A percentile compares a stretch with the other conserved stretches of the same genome.
phyloP scores from a whole-genome alignment of 2,888 invertebrate species.

The Hypomecis punctinalis region DNA sequence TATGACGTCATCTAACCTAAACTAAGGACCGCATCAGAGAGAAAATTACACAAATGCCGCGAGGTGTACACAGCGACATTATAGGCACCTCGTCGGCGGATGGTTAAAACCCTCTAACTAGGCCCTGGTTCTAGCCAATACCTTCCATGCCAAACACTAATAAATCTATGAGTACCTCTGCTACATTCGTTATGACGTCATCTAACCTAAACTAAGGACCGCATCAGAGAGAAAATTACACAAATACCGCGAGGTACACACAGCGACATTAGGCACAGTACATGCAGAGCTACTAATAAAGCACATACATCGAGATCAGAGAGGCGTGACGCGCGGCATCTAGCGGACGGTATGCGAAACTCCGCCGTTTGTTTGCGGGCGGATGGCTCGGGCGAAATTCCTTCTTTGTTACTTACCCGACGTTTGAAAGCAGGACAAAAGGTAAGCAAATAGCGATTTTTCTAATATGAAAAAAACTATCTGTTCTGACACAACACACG shows the following conservation, averaged over 20 bases:
- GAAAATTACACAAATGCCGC: conserved; percentile 3
- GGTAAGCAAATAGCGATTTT: conserved; percentile 34
- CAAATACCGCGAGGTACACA: neutral
- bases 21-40: neutral
- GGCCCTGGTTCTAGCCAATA: too few species aligned
- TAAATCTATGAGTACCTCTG: too few species aligned
- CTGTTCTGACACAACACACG: too few species aligned
- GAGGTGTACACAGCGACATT: neutral
- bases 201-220: too few species aligned
- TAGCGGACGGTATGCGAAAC: conserved; percentile 77
- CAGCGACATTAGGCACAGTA: neutral
- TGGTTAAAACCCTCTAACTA: too few species aligned
- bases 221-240: conserved; percentile 2
- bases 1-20: too few species aligned
- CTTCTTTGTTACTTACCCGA: conserved; percentile 79
- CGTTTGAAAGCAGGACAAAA: neutral
- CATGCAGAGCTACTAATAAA: conserved; percentile 40
- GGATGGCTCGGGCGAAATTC: conserved; percentile 78
- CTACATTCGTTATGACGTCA: too few species aligned
- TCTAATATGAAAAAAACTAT: too few species aligned
- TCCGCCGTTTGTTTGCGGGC: conserved; percentile 78
- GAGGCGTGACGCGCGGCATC: conserved; percentile 55
- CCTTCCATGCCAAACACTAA: too few species aligned
- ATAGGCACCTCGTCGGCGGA: too few species aligned
- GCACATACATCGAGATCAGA: conserved; percentile 51